These are phyloP conservation scores for Euclidia mi DNA, from an alignment of 2,888 invertebrate genomes.

Conservation along the genomic window DNA sequence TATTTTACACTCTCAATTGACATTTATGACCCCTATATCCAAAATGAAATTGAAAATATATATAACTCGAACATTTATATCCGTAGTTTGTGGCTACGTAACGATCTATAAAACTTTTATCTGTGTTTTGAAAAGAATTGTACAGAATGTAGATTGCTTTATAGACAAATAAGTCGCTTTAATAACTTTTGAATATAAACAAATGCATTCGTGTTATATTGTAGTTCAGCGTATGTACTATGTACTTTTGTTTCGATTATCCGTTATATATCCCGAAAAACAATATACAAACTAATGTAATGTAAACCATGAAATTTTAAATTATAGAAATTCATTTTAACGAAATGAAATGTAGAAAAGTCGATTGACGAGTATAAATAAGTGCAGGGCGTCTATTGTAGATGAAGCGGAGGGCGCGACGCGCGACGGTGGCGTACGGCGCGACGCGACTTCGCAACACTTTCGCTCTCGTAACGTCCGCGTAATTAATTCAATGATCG, in stretches of 20 bases:
- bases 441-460: conserved; percentile 62
- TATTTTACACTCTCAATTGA: conserved; percentile 39
- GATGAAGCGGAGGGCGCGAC: conserved; percentile 29
- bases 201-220: no score
- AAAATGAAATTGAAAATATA: conserved; percentile 47
- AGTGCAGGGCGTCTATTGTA: conserved; percentile 38
- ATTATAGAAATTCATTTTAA: no score
- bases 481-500: conserved; percentile 89
- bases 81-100: conserved; percentile 36
- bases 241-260: no score
- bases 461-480: conserved; percentile 74
- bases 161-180: conserved; percentile 41
- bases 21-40: conserved; percentile 34
- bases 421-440: conserved; percentile 26
- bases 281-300: no score
- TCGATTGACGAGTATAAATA: conserved; percentile 45
- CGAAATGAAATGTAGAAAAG: conserved; percentile 44
- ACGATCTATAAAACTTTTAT: conserved; percentile 54
- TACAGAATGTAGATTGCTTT: conserved; percentile 52
- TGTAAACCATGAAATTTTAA: no score
- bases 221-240: no score
- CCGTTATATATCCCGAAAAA: no score
- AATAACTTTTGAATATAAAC: conserved; percentile 38
- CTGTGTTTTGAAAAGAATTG: conserved; percentile 33
- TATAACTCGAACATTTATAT: conserved; percentile 39